These are phyloP conservation scores for Drosophila koepferae DNA, from an alignment of 2,888 invertebrate species.

Conservation along the genomic window DNA sequence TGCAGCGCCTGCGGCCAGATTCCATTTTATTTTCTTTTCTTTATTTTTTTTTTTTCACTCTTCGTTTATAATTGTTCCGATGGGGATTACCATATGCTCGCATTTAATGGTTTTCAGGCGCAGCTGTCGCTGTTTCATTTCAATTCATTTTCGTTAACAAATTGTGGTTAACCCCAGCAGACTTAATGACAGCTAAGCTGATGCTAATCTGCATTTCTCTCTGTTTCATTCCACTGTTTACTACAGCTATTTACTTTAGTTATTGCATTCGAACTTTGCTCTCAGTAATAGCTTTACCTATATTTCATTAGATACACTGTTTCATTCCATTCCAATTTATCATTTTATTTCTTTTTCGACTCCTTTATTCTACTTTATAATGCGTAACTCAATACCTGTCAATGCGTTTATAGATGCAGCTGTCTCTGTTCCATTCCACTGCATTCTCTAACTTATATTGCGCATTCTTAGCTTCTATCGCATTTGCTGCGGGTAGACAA, in stretches of 20 bases:
- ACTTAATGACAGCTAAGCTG: slow-evolving; percentile 4
- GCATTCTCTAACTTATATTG: slow-evolving; percentile 3
- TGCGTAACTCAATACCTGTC: not conserved
- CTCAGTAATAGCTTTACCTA: too few relatives aligned
- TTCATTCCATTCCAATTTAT: not conserved
- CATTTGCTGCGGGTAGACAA: slow-evolving; percentile 48
- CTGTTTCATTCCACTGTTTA: slow-evolving; percentile 1
- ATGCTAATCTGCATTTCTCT: slow-evolving; percentile 9
- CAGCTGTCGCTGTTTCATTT: slow-evolving; percentile 51
- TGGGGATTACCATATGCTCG: slow-evolving; percentile 72
- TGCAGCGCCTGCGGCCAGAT: slow-evolving; percentile 63
- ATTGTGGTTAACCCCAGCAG: not conserved
- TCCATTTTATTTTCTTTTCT: slow-evolving; percentile 12
- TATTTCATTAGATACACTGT: not conserved
- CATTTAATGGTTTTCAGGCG: slow-evolving; percentile 56
- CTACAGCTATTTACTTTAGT: not conserved
- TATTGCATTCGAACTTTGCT: not conserved
- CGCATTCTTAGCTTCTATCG: not conserved
- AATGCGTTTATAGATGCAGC: slow-evolving; percentile 17
- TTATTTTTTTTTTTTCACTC: slow-evolving; percentile 5
- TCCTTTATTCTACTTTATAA: not conserved
- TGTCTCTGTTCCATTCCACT: slow-evolving; percentile 35
- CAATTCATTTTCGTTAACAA: slow-evolving; percentile 23
- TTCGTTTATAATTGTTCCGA: slow-evolving; percentile 27
- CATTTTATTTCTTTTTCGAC: not conserved